Conservation (phyloP, 1,140 invertebrate species). For the Drosophila triauraria region DNA sequence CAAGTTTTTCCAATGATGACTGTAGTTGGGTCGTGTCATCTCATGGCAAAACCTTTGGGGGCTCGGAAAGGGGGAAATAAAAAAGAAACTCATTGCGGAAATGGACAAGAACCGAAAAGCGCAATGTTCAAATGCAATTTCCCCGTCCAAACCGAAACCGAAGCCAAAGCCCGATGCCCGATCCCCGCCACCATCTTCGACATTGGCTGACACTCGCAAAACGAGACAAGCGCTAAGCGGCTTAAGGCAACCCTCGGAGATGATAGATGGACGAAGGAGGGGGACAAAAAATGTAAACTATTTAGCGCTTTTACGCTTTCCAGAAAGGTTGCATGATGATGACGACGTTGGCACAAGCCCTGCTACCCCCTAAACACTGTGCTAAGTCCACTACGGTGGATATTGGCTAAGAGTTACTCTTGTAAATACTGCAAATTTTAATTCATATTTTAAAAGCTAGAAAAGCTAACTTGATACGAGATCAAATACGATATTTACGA, state of each 20-base stretch:
- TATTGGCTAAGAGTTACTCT: background rate
- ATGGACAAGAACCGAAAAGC: conserved; percentile 49
- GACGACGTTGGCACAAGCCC: conserved; percentile 31
- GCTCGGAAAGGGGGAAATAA: background rate
- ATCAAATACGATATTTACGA: background rate
- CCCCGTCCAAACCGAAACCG: conserved; percentile 22
- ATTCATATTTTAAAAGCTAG: no score
- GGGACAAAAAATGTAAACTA: conserved; percentile 47
- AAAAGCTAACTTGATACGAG: no score
- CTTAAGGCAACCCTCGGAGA: conserved; percentile 49
- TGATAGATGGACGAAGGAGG: background rate
- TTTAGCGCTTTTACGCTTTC: conserved; percentile 57
- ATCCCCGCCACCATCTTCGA: conserved; percentile 25
- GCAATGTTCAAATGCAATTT: conserved; percentile 59
- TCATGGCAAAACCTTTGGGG: conserved; percentile 7
- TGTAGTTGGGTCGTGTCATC: conserved; percentile 32
- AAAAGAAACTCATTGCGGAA: conserved; percentile 53
- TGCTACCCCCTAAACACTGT: background rate
- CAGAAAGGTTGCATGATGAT: conserved; percentile 43
- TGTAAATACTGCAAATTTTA: background rate
- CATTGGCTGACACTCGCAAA: conserved; percentile 50
- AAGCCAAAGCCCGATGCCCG: background rate
- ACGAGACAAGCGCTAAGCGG: conserved; percentile 46
- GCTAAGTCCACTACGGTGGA: conserved; percentile 3
- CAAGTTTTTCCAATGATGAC: background rate